Evolutionary conservation across 2,888 invertebrate species (phyloP).

Genomic region (Morpho deidamia): DNA sequence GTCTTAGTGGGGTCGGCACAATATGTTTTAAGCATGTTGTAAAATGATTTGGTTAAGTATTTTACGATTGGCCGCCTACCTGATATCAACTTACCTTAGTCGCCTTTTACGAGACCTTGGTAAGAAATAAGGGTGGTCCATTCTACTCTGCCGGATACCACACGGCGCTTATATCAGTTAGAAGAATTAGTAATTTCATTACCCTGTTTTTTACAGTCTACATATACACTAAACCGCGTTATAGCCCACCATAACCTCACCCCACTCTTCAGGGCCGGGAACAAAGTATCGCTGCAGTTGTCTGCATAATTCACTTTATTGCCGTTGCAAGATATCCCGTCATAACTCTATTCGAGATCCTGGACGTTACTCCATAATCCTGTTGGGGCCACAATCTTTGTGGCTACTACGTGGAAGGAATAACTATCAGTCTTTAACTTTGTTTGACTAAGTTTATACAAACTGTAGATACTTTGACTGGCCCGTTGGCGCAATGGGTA

Average conservation of each 20-base stretch:
- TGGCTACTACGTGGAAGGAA: conserved; percentile 7
- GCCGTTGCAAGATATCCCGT: conserved; percentile 45
- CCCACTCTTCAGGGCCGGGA: conserved; percentile 29
- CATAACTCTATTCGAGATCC: conserved; percentile 45
- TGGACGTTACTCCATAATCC: conserved; percentile 16
- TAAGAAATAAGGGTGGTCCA: no score
- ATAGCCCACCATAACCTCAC: not conserved
- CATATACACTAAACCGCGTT: conserved; percentile 9
- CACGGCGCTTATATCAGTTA: no score
- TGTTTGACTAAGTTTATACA: not conserved
- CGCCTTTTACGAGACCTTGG: no score
- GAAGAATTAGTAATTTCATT: no score
- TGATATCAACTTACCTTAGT: no score
- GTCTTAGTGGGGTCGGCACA: no score
- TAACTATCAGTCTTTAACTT: not conserved
- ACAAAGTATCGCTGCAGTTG: conserved; percentile 70
- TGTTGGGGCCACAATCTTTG: conserved; percentile 12
- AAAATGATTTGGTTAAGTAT: no score
- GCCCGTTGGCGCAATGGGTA: no score
- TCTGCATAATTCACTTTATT: conserved; percentile 75
- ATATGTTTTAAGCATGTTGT: no score
- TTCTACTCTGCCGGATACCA: no score
- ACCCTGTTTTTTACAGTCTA: not conserved
- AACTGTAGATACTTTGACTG: conserved; percentile 1
- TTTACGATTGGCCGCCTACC: no score